These are phyloP conservation scores for Hyperoodon ampullatus DNA, from an alignment of 2,113 vertebrate genomes.

Conservation along the genomic window DNA sequence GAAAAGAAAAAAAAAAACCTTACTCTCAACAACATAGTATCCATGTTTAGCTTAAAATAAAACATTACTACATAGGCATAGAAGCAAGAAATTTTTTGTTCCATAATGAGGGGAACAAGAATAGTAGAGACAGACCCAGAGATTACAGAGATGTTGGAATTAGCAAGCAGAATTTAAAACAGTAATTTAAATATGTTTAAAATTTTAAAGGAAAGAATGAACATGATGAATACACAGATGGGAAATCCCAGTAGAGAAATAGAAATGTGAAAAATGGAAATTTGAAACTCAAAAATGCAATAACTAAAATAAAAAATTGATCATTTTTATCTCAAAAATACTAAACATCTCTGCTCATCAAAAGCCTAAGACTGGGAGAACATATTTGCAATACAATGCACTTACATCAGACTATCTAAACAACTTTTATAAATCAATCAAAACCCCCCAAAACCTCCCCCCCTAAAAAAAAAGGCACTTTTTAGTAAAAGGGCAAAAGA, in stretches of 20 bases:
- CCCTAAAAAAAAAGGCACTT: neutral
- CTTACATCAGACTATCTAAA: slow-evolving; percentile 26
- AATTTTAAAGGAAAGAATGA: slow-evolving; percentile 6
- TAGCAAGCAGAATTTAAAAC: neutral
- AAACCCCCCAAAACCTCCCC: neutral
- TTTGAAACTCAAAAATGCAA: neutral
- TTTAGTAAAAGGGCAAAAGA: slow-evolving; percentile 9
- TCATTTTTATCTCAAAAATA: neutral
- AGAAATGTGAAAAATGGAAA: neutral
- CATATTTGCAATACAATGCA: neutral
- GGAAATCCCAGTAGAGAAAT: neutral
- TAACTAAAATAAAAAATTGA: neutral
- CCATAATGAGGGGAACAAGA: neutral
- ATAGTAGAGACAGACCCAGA: neutral
- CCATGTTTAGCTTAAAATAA: neutral
- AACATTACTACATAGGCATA: neutral
- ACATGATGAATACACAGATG: neutral
- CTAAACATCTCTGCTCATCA: neutral
- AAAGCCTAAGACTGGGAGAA: neutral
- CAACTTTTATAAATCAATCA: neutral
- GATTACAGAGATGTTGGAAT: neutral
- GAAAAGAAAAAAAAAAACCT: neutral
- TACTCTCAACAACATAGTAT: neutral
- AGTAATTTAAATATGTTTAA: neutral
- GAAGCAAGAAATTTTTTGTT: neutral